A percentile compares a stretch with the other conserved stretches of the same genome.
phyloP scores from a whole-genome alignment of 2,113 vertebrate species.

The Climacteris rufus region DNA sequence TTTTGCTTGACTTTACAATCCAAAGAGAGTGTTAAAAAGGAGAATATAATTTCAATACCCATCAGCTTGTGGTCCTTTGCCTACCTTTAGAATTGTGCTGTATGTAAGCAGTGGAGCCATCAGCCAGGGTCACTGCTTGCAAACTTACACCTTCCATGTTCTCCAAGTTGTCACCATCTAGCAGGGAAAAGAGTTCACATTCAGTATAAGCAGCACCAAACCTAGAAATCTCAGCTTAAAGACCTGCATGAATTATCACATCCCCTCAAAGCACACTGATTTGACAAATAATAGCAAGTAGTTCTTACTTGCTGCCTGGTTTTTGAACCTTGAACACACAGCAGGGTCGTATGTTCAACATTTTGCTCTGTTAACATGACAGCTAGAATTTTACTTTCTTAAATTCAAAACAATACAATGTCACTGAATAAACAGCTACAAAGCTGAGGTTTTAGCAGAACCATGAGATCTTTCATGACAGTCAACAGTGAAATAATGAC shows the following conservation, averaged over 20 bases:
- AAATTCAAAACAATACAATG: not conserved
- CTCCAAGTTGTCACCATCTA: slow-evolving; percentile 94
- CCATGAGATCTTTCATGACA: not conserved
- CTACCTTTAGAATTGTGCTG: slow-evolving; percentile 93
- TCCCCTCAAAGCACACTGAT: not conserved
- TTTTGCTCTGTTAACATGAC: not conserved
- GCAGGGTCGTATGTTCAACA: not conserved
- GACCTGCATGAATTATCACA: not conserved
- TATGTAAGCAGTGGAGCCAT: slow-evolving; percentile 96
- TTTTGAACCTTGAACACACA: not conserved
- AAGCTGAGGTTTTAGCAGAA: not conserved
- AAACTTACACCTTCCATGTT: slow-evolving; percentile 96
- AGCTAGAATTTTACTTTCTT: not conserved
- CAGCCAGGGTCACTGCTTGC: slow-evolving; percentile 93
- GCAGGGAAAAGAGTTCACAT: not conserved
- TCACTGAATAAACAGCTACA: not conserved
- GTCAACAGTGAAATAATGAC: not conserved
- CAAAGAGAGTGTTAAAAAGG: not conserved
- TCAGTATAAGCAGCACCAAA: not conserved
- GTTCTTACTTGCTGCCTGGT: not conserved
- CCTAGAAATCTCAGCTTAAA: not conserved
- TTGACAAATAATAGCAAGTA: not conserved
- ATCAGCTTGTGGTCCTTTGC: not conserved
- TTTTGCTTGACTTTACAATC: not conserved
- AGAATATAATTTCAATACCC: not conserved